These are phyloP conservation scores for Drosophila birchii DNA, from an alignment of 2,888 invertebrate species.

Conservation along the genomic window DNA sequence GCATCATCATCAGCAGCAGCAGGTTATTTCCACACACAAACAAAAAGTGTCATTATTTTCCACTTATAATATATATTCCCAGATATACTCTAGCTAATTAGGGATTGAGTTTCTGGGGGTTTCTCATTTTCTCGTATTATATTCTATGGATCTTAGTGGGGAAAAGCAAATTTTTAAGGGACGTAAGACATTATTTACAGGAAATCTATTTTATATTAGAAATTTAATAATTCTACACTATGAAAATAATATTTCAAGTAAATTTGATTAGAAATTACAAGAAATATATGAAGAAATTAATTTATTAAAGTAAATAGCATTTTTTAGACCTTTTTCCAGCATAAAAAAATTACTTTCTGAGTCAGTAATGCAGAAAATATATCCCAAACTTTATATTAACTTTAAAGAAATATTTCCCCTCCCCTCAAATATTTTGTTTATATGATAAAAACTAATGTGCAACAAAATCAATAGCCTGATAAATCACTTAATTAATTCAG, in stretches of 20 bases:
- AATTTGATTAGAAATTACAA: too few species aligned
- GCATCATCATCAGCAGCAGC: slow-evolving; percentile 46
- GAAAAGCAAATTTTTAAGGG: not conserved
- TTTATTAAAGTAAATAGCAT: not conserved
- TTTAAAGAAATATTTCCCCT: not conserved
- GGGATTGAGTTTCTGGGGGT: not conserved
- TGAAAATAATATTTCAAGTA: not conserved
- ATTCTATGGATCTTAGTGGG: too few species aligned
- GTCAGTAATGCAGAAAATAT: not conserved
- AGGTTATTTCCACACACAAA: slow-evolving; percentile 17
- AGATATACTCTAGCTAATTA: slow-evolving; percentile 2
- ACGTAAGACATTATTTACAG: not conserved
- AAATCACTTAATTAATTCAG: slow-evolving; percentile 12
- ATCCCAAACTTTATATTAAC: not conserved
- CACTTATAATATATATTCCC: slow-evolving; percentile 9
- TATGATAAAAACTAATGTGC: not conserved
- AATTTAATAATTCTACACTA: too few species aligned
- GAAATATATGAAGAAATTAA: not conserved
- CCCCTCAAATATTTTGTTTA: too few species aligned
- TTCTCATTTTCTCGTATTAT: not conserved
- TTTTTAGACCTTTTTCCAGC: not conserved
- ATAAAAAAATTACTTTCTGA: not conserved
- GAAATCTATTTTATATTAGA: not conserved
- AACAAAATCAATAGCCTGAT: slow-evolving; percentile 4
- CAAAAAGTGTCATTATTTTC: slow-evolving; percentile 12